A percentile compares a stretch with the other conserved stretches of the same genome.
phyloP scores from a whole-genome alignment of 2,888 invertebrate genomes.

The Apamea crenata region DNA sequence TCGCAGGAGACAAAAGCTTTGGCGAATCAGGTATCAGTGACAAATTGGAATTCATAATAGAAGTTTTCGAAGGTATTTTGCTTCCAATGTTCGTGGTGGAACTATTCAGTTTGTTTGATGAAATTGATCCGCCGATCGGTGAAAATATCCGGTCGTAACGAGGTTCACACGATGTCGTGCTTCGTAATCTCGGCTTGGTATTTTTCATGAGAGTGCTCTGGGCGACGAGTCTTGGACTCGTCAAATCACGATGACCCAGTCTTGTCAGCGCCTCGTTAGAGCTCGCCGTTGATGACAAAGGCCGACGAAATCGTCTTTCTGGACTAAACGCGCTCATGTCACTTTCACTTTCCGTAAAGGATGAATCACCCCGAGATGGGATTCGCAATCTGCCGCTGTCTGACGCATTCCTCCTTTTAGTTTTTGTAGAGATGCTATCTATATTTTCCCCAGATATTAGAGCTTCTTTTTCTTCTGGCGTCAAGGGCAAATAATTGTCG shows the following conservation, averaged over 20 bases:
- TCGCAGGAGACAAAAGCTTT: constrained; percentile 83
- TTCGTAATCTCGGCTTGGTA: constrained; percentile 83
- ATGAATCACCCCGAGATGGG: constrained; percentile 81
- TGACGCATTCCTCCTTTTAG: constrained; percentile 80
- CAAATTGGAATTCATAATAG: constrained; percentile 85
- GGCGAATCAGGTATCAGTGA: constrained; percentile 87
- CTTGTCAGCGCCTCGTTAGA: constrained; percentile 86
- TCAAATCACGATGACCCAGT: constrained; percentile 83
- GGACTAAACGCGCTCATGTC: constrained; percentile 85
- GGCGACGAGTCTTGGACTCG: constrained; percentile 84
- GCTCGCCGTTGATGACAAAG: constrained; percentile 85
- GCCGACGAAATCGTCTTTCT: constrained; percentile 82
- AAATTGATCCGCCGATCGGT: constrained; percentile 83
- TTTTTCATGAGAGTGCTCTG: constrained; percentile 80
- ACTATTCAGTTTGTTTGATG: constrained; percentile 83
- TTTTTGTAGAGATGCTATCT: constrained; percentile 74
- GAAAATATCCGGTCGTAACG: constrained; percentile 87
- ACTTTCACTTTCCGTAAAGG: constrained; percentile 87
- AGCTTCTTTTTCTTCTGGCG: constrained; percentile 87
- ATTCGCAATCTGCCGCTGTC: constrained; percentile 78
- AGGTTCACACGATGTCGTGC: constrained; percentile 86
- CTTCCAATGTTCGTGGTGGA: constrained; percentile 82
- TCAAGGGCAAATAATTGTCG: constrained; percentile 90
- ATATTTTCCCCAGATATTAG: constrained; percentile 81
- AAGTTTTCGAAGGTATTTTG: constrained; percentile 78